Percentiles rank a stretch among this genome's conserved stretches.
phyloP scores from a whole-genome alignment of 2,113 vertebrate species.

The Psittacula cyanocephala region DNA sequence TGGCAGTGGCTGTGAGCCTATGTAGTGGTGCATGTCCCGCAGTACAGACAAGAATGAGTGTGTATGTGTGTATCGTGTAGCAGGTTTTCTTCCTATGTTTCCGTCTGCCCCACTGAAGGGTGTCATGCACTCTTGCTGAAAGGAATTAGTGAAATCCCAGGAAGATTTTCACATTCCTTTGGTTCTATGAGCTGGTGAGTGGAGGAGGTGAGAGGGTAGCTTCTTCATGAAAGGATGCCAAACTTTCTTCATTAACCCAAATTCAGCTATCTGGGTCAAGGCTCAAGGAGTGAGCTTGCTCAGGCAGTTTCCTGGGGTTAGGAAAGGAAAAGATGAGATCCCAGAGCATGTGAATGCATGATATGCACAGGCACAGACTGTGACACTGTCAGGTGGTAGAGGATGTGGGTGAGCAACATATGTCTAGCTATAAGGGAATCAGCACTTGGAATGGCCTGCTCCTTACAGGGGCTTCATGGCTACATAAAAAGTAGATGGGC shows the following conservation, averaged over 20 bases:
- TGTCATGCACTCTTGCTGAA: background rate
- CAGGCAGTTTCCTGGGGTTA: background rate
- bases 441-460: background rate
- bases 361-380: slow-evolving; percentile 36
- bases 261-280: background rate
- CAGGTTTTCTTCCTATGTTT: background rate
- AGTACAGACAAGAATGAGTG: background rate
- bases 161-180: background rate
- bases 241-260: background rate
- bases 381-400: slow-evolving; percentile 36
- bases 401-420: slow-evolving; percentile 46
- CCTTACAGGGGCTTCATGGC: background rate
- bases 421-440: slow-evolving; percentile 12
- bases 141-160: background rate
- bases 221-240: background rate
- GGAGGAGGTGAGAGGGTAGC: background rate
- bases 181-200: background rate
- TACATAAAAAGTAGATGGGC: background rate
- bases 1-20: background rate
- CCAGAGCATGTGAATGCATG: slow-evolving; percentile 13
- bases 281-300: background rate
- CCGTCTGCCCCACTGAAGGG: background rate
- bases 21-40: background rate
- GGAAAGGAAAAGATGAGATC: background rate
- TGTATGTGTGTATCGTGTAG: background rate